Evolutionary conservation across 2,113 vertebrate genomes (phyloP), one percentile per base, ranked within the genome.

Genomic region (Nycticryphes semicollaris): DNA sequence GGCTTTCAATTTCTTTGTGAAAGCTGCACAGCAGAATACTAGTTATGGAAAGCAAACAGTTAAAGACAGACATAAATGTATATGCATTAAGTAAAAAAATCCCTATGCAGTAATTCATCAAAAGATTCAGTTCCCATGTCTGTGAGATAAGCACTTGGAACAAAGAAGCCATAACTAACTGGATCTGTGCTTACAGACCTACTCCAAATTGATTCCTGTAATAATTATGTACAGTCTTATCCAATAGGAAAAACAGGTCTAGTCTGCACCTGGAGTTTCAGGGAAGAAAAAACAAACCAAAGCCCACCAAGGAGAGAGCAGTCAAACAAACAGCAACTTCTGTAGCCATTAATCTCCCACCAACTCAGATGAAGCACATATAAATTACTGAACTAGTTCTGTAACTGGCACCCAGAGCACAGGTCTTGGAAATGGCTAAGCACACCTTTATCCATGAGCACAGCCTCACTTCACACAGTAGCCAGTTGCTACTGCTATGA

Each of bases 381-480:
- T 23, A 60, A 76, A 82, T 60, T 39, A 79, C 57, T 28, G 2
- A 56, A 64, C 17, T 33, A n/a, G 17, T 16, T 27, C 59, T 82
- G 12, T 20, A 51, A n/a, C 39, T 18, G 35, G 43, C 73, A 64
- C 48, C 74, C 37, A 54, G 72, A 73, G 45, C 82, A 79, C 14
- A 48, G 16, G 50, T 41, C 47, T 39, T 21, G 45, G 16, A 59
- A 78, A 28, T 1, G 23, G 50, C 50, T 47, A 75, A 59, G 43
- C 5, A 33, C 12, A 22, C 0, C 0, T 21, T 23, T 30, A 18
- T 7, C 51, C 41, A 18, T 1, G 17, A 76, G 50, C 60, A 69
- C 27, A 64, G 70, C 35, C 31, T 27, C 59, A 19, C 45, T 64
- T 37, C 27, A 45, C 24, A 41, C 6, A 20, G 60, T 1, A 18